These are phyloP conservation scores for Grammomys surdaster DNA, from an alignment of 2,113 vertebrate species.

Conservation along the genomic window DNA sequence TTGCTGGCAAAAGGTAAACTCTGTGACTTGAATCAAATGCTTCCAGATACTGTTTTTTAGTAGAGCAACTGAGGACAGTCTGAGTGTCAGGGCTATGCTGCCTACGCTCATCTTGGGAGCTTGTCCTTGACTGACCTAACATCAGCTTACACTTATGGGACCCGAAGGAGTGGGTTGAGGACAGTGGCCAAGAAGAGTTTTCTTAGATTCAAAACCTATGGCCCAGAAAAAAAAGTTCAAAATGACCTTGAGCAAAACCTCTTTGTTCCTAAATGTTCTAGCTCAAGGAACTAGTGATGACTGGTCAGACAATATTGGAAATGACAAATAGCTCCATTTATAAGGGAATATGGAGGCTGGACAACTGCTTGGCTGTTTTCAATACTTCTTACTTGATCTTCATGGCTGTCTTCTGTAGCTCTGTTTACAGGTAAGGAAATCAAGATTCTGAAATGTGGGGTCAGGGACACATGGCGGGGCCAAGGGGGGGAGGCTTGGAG, in stretches of 20 bases:
- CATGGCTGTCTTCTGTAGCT: background rate
- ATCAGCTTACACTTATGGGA: slow-evolving; percentile 22
- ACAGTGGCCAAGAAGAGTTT: slow-evolving; percentile 14
- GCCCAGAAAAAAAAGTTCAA: slow-evolving; percentile 16
- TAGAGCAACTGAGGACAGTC: background rate
- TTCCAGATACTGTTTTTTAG: background rate
- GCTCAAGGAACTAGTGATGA: background rate
- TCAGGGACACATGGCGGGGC: too few species aligned
- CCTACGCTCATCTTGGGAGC: background rate
- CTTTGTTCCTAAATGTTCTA: background rate
- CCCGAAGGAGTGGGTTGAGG: background rate
- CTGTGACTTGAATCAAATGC: background rate
- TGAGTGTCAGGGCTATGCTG: background rate
- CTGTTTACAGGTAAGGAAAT: background rate
- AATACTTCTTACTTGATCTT: background rate
- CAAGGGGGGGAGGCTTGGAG: too few species aligned
- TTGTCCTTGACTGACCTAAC: slow-evolving; percentile 35
- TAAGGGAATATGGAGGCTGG: background rate
- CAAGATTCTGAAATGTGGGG: background rate
- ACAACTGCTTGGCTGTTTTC: background rate
- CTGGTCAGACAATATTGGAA: background rate
- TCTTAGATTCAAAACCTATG: background rate
- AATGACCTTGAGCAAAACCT: background rate
- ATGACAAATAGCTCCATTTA: background rate
- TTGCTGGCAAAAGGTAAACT: slow-evolving; percentile 44